Evolutionary conservation across 2,888 invertebrate species (phyloP).

Genomic region (Anaspis maculata): DNA sequence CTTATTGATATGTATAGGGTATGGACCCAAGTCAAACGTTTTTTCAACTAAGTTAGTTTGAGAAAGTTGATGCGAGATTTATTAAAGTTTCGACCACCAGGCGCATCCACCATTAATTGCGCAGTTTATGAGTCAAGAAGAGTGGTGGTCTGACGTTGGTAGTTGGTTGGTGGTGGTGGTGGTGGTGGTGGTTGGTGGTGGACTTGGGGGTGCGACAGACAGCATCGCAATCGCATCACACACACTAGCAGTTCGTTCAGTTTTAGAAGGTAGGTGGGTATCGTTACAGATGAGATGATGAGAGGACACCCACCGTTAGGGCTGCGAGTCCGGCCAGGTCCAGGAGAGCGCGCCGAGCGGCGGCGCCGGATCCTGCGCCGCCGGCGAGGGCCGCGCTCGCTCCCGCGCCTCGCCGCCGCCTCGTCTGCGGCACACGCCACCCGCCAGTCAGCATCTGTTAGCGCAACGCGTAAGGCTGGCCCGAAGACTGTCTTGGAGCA

Average conservation of each 20-base stretch:
- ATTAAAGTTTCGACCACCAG: too few species aligned
- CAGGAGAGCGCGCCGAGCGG: constrained; percentile 38
- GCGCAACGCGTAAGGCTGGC: constrained; percentile 39
- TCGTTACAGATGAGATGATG: constrained; percentile 9
- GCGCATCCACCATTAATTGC: too few species aligned
- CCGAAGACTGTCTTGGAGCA: constrained; percentile 45
- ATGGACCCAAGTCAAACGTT: too few species aligned
- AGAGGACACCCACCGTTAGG: constrained; percentile 35
- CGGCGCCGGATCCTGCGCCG: constrained; percentile 23
- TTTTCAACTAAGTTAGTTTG: too few species aligned
- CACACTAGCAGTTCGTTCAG: constrained; percentile 5
- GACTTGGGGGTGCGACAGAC: too few species aligned
- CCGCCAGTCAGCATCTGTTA: constrained; percentile 24
- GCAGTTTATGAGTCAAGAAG: too few species aligned
- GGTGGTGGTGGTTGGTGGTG: background rate
- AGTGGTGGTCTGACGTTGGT: background rate
- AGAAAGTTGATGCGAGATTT: too few species aligned
- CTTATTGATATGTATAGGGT: too few species aligned
- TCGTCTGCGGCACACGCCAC: constrained; percentile 32
- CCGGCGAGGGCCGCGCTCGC: constrained; percentile 21
- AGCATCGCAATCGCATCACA: constrained; percentile 3
- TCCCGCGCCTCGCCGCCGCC: constrained; percentile 28
- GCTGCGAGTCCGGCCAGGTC: constrained; percentile 40
- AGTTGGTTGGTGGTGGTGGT: background rate
- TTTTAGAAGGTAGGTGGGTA: too few species aligned